Evolutionary conservation across 2,113 vertebrate genomes (phyloP).

Genomic region (Haemorhous mexicanus): DNA sequence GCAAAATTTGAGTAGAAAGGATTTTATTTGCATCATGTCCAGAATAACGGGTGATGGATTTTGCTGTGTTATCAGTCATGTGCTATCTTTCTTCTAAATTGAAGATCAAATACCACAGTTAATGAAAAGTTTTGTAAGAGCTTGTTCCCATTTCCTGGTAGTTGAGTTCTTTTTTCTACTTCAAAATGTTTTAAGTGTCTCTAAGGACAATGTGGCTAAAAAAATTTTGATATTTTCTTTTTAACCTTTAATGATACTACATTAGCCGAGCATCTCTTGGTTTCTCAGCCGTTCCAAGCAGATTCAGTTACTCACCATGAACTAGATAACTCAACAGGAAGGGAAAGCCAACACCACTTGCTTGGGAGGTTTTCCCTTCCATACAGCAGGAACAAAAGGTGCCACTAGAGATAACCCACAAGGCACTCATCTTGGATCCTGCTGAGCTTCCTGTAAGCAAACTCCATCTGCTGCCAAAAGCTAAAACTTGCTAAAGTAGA

Average conservation of each 20-base stretch:
- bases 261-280: background rate
- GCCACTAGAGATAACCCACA: slow-evolving; percentile 12
- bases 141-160: background rate
- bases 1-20: background rate
- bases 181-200: background rate
- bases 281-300: background rate
- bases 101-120: background rate
- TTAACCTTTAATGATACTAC: background rate
- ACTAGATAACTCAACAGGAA: background rate
- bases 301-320: background rate
- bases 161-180: background rate
- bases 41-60: background rate
- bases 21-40: background rate
- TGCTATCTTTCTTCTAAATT: background rate
- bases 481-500: background rate
- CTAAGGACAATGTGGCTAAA: background rate
- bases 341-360: background rate
- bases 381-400: slow-evolving; percentile 46
- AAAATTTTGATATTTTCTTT: background rate
- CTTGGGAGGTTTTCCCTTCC: background rate
- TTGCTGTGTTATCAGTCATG: background rate
- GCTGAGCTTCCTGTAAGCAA: slow-evolving; percentile 36
- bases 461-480: slow-evolving; percentile 22
- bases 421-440: slow-evolving; percentile 2
- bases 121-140: background rate